Conservation (phyloP, 1,140 invertebrate genomes). For the Psilanteris sp. region DNA sequence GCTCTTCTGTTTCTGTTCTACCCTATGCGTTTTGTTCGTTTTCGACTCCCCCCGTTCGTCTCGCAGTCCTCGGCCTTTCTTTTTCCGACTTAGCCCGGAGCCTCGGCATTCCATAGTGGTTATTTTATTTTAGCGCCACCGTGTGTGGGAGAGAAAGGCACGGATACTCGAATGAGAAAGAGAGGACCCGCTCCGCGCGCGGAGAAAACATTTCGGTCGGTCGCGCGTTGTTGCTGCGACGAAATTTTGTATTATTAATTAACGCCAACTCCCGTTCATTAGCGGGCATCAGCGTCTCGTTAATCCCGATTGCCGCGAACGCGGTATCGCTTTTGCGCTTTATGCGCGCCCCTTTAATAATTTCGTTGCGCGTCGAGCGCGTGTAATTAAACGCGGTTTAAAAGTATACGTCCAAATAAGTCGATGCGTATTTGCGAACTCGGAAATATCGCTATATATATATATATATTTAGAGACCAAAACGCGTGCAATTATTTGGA, state of each 20-base stretch:
- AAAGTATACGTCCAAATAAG: too few species aligned
- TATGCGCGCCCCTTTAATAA: too few species aligned
- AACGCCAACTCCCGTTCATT: too few species aligned
- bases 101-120: constrained; percentile 73
- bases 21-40: constrained; percentile 34
- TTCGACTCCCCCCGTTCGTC: constrained; percentile 38
- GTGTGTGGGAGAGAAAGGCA: constrained; percentile 61
- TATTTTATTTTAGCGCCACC: constrained; percentile 77
- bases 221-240: constrained; percentile 1
- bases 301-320: too few species aligned
- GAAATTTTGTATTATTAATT: constrained; percentile 8
- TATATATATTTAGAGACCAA: too few species aligned
- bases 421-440: too few species aligned
- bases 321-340: too few species aligned
- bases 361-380: too few species aligned
- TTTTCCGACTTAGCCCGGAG: constrained; percentile 59
- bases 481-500: too few species aligned
- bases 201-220: background rate
- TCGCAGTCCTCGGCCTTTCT: constrained; percentile 31
- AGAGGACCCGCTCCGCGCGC: background rate
- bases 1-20: constrained; percentile 33
- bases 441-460: too few species aligned
- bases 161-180: background rate
- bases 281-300: too few species aligned
- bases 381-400: too few species aligned